Evolutionary conservation across 2,113 vertebrate species (phyloP), one percentile per base, ranked within the genome.

Genomic region (Odocoileus hemionus): DNA sequence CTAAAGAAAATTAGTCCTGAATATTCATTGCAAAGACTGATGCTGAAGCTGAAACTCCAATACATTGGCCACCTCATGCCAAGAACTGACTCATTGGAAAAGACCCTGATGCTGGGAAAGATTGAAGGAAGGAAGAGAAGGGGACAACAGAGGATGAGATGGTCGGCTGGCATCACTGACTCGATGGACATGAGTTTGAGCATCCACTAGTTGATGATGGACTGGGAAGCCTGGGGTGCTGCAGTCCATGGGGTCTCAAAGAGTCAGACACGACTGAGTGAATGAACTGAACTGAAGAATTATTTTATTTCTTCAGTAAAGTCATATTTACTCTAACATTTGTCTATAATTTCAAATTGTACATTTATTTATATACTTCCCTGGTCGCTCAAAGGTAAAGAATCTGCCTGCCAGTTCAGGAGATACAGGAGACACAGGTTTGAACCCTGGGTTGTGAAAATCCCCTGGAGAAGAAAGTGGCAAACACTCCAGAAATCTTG

Each of bases 371-470:
- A 19, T 79, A 50, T 79, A 79, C 14, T 76, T 76, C 70, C 12
- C 23, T 14, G 12, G 0, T 26, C 6, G 6, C 70, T 76, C 36
- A 76, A 3, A 43, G 21, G 11, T 74, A 43, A 74, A 74, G 6
- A 76, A 76, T 76, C 36, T 76, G 0, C 5, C 23, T 43, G 36
- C 23, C 36, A 26, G 11, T 76, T 39, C 70, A 43, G 70, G 70
- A 76, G 70, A 43, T 0, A 0, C 21, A 7, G 23, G 1, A 43
- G 36, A 14, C 23, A 43, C 70, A 74, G 36, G 1, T 76, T 43
- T 70, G n/a, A 76, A 76, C 36, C 21, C 12, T 14, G 70, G 36
- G 6, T 14, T 76, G 70, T 70, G 12, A 16, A 43, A 43, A 26
- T 76, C 10, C 67, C 21, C 36, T 74, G 36, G 36, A 74, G 21